Conservation (phyloP, 2,113 vertebrate species). For the Ifrita kowaldi region DNA sequence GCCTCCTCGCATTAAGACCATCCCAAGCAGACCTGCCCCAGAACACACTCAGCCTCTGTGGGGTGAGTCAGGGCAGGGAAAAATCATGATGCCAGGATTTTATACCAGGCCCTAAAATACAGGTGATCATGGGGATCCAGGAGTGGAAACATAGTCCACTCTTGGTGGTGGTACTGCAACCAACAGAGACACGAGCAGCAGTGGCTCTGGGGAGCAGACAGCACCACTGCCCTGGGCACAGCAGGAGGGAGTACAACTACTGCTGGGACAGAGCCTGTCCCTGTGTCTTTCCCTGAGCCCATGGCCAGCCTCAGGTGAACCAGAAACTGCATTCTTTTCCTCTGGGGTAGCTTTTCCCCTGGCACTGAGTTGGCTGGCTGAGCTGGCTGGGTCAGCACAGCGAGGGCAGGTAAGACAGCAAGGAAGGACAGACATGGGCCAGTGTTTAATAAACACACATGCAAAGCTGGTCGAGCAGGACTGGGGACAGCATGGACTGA, state of each 20-base stretch:
- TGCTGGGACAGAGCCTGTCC: neutral
- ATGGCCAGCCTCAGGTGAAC: neutral
- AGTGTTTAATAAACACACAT: neutral
- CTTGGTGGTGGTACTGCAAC: neutral
- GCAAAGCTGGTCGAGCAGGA: neutral
- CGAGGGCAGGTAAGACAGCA: neutral
- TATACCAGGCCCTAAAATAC: neutral
- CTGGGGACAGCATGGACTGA: neutral
- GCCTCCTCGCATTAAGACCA: neutral
- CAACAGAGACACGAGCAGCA: neutral
- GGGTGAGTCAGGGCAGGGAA: neutral
- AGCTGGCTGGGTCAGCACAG: neutral
- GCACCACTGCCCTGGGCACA: neutral
- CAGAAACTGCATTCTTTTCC: neutral
- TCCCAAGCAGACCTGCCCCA: neutral
- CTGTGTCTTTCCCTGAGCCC: neutral
- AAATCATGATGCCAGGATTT: neutral
- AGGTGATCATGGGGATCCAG: neutral
- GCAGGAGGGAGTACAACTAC: neutral
- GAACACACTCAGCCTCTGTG: accelerated
- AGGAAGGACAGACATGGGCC: neutral
- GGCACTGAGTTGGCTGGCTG: neutral
- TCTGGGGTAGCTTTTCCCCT: neutral
- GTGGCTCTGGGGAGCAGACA: neutral
- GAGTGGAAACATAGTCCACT: neutral